Conservation (phyloP, 35 echinoderm and acorn worm species). For the Lytechinus variegatus region DNA sequence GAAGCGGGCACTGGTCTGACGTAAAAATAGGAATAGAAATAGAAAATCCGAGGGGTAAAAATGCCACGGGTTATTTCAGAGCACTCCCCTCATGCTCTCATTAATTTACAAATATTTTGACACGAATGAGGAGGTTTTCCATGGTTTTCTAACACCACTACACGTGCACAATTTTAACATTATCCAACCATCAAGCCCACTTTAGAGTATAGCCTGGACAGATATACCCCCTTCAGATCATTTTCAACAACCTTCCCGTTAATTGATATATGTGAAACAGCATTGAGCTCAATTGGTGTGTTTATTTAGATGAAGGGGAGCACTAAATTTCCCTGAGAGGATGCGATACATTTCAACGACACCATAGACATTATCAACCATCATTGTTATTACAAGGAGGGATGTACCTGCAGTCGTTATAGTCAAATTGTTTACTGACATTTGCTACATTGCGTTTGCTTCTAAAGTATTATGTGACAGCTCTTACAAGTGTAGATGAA, state of each 20-base stretch:
- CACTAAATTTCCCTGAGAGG: slow-evolving; percentile 1
- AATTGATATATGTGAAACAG: neutral
- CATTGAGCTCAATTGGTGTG: neutral
- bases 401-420: slow-evolving; percentile 17
- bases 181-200: neutral
- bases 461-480: neutral
- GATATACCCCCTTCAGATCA: neutral
- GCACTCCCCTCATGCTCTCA: neutral
- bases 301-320: neutral
- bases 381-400: neutral
- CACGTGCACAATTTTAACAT: slow-evolving; percentile 16
- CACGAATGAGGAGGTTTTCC: slow-evolving; percentile 3
- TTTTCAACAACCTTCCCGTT: neutral
- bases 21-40: neutral
- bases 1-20: neutral
- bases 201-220: neutral
- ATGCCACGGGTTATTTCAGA: slow-evolving; percentile 31
- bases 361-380: neutral
- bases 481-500: neutral
- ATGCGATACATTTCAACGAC: neutral
- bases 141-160: neutral
- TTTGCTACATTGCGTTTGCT: neutral
- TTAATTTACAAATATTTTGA: slow-evolving; percentile 49
- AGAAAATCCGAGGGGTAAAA: neutral
- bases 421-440: neutral